Conservation (phyloP, 2,797 vertebrate species). For the Takifugu ocellatus region DNA sequence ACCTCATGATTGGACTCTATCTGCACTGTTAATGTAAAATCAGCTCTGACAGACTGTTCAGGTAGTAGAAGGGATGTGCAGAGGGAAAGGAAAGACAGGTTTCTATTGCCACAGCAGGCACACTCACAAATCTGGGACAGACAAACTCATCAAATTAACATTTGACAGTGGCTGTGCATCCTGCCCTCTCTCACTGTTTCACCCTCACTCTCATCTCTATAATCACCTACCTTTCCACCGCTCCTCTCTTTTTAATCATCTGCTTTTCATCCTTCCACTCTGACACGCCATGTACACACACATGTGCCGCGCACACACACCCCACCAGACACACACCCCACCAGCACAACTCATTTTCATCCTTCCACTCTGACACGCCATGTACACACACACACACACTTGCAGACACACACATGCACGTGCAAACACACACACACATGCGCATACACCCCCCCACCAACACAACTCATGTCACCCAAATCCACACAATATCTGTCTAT, state of each 20-base stretch:
- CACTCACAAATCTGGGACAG: constrained; percentile 48
- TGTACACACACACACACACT: background rate
- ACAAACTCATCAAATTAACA: constrained; percentile 61
- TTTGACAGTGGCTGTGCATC: constrained; percentile 37
- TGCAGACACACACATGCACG: constrained; percentile 7
- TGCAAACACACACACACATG: background rate
- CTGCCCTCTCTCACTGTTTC: constrained; percentile 17
- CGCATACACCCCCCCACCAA: constrained; percentile 8
- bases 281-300: constrained; percentile 3
- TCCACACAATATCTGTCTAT: constrained; percentile 31
- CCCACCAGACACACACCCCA: constrained; percentile 3
- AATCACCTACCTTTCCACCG: constrained; percentile 47
- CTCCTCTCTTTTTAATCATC: constrained; percentile 56
- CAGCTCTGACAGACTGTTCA: constrained; percentile 34
- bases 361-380: constrained; percentile 4
- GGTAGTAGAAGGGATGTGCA: constrained; percentile 9
- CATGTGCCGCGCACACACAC: no score
- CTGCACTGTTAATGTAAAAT: constrained; percentile 4
- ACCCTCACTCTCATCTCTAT: constrained; percentile 33
- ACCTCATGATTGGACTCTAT: no score
- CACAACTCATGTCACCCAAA: constrained; percentile 19
- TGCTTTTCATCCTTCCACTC: constrained; percentile 22
- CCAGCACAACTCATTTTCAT: constrained; percentile 15
- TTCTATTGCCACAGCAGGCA: constrained; percentile 1
- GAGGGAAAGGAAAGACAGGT: constrained; percentile 8